These are phyloP conservation scores for Myopa testacea DNA, from an alignment of 2,888 invertebrate genomes.

Conservation along the genomic window DNA sequence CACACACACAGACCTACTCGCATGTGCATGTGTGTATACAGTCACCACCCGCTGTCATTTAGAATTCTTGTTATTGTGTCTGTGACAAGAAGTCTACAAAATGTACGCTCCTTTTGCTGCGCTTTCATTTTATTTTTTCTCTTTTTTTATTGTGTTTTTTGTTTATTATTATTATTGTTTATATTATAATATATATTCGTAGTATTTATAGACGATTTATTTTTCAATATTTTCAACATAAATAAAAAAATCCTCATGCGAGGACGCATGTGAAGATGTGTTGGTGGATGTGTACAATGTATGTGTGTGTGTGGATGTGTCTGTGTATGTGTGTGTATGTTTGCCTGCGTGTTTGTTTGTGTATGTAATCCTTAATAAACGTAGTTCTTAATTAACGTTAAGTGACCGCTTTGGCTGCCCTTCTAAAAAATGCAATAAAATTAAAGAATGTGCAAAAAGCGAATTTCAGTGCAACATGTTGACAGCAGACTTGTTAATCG, in stretches of 20 bases:
- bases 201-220: too few relatives aligned
- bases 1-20: conserved; percentile 4
- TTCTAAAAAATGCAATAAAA: conserved; percentile 4
- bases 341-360: too few relatives aligned
- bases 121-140: background rate
- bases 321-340: too few relatives aligned
- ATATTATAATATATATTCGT: too few relatives aligned
- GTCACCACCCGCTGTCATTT: background rate
- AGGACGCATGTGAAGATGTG: too few relatives aligned
- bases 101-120: too few relatives aligned
- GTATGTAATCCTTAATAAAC: conserved; percentile 17
- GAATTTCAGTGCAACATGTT: background rate
- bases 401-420: background rate
- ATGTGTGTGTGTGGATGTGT: background rate
- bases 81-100: too few relatives aligned
- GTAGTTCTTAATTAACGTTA: conserved; percentile 9
- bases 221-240: too few relatives aligned
- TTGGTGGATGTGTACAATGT: background rate
- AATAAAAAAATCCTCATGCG: too few relatives aligned
- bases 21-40: background rate
- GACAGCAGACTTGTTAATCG: background rate
- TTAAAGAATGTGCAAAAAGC: background rate
- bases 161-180: background rate
- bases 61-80: conserved; percentile 34
- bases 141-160: background rate